Percentiles rank a stretch among this genome's conserved stretches.
These are phyloP conservation scores for Lepidurus packardi DNA, from an alignment of 1,140 invertebrate genomes.

Conservation along the genomic window DNA sequence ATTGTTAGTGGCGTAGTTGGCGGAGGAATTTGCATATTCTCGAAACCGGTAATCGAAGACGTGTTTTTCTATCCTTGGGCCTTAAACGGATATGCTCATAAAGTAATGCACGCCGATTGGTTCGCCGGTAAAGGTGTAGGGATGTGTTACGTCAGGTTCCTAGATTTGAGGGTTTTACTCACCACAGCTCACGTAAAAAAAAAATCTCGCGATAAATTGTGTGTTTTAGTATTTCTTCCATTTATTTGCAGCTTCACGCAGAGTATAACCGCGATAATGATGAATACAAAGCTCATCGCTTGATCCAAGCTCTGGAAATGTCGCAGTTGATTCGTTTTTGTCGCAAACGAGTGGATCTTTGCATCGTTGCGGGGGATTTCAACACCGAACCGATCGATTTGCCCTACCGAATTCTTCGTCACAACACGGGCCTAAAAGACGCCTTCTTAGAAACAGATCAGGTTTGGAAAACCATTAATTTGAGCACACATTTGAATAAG, in stretches of 20 bases:
- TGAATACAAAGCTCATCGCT: conserved; percentile 81
- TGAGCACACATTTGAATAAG: background rate
- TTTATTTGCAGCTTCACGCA: conserved; percentile 73
- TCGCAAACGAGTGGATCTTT: conserved; percentile 65
- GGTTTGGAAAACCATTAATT: background rate
- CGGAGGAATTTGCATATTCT: conserved; percentile 86
- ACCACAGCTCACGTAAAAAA: conserved; percentile 84
- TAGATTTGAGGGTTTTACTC: conserved; percentile 67
- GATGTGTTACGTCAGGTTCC: conserved; percentile 60
- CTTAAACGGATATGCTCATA: conserved; percentile 95
- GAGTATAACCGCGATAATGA: conserved; percentile 80
- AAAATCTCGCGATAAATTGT: background rate
- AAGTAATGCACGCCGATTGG: conserved; percentile 95
- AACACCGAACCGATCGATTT: conserved; percentile 83
- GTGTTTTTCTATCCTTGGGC: conserved; percentile 86
- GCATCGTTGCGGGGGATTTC: conserved; percentile 84
- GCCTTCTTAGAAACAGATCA: conserved; percentile 41
- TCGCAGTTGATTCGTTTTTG: conserved; percentile 87
- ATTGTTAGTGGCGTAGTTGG: conserved; percentile 77
- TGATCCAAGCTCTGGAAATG: conserved; percentile 87
- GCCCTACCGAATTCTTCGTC: conserved; percentile 59
- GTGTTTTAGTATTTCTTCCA: conserved; percentile 26
- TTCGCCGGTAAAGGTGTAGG: conserved; percentile 96
- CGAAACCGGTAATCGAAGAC: conserved; percentile 76
- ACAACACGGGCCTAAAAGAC: conserved; percentile 51